Evolutionary conservation across 2,888 invertebrate genomes (phyloP).

Genomic region (Noctua fimbriata): DNA sequence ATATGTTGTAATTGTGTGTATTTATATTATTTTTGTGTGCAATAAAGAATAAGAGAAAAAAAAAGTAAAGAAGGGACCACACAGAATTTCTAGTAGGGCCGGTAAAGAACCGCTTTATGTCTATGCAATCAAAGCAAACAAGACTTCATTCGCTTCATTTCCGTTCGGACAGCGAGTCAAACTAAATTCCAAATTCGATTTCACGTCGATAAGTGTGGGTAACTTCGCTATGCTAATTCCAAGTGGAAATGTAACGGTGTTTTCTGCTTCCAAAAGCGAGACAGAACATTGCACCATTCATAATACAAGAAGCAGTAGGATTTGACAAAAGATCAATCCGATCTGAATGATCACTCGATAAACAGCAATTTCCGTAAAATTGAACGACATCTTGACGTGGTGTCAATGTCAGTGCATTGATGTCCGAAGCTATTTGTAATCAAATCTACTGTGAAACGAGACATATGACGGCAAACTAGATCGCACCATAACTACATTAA

Average conservation of each 20-base stretch:
- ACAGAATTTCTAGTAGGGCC: background rate
- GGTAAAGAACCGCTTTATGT: background rate
- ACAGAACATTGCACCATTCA: background rate
- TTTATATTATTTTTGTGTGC: too few relatives aligned
- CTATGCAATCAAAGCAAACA: background rate
- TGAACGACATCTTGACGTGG: slow-evolving; percentile 1
- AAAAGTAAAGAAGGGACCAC: too few relatives aligned
- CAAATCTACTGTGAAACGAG: slow-evolving; percentile 68
- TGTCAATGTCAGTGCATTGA: slow-evolving; percentile 23
- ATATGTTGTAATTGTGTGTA: too few relatives aligned
- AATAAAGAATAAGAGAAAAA: too few relatives aligned
- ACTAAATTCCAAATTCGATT: background rate
- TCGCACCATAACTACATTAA: background rate
- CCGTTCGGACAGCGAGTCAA: background rate
- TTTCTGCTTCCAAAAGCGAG: background rate
- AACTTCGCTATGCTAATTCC: background rate
- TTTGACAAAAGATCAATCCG: background rate
- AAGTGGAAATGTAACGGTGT: background rate
- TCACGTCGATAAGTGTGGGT: background rate
- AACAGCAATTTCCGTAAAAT: background rate
- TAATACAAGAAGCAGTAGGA: background rate
- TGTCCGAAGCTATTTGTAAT: slow-evolving; percentile 63
- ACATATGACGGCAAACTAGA: slow-evolving; percentile 24
- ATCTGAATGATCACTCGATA: background rate
- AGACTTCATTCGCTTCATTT: background rate